Conservation (phyloP, 2,113 vertebrate species). For the Passer domesticus region DNA sequence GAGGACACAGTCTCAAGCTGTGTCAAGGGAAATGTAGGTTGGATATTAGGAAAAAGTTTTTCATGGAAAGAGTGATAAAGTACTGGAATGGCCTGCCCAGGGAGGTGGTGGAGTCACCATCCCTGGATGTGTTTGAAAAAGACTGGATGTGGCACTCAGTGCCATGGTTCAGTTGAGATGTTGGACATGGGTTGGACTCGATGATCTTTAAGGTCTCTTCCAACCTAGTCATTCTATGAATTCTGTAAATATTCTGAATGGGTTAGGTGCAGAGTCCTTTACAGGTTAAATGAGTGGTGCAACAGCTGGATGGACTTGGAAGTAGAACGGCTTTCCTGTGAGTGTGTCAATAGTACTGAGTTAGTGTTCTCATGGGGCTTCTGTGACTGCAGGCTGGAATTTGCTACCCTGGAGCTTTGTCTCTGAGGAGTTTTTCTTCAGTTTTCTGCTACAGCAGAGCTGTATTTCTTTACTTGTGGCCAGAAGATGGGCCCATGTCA, state of each 20-base stretch:
- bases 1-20: too few relatives aligned
- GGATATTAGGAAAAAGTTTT: too few relatives aligned
- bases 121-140: background rate
- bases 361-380: rapidly evolving
- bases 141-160: background rate
- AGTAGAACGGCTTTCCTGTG: background rate
- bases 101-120: background rate
- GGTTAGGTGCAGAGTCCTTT: background rate
- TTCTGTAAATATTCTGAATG: background rate
- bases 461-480: background rate
- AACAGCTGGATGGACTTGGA: background rate
- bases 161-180: background rate
- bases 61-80: too few relatives aligned
- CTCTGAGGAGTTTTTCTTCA: background rate
- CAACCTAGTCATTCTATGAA: background rate
- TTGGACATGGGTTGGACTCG: background rate
- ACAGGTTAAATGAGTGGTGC: background rate
- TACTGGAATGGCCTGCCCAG: background rate
- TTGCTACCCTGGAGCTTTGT: background rate
- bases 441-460: background rate
- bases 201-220: background rate
- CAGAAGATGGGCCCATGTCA: rapidly evolving
- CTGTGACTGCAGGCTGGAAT: background rate
- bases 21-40: too few relatives aligned
- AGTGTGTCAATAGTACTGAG: background rate